These are phyloP conservation scores for Drosophila ohnishii DNA, from an alignment of 1,140 invertebrate genomes.

Conservation along the genomic window DNA sequence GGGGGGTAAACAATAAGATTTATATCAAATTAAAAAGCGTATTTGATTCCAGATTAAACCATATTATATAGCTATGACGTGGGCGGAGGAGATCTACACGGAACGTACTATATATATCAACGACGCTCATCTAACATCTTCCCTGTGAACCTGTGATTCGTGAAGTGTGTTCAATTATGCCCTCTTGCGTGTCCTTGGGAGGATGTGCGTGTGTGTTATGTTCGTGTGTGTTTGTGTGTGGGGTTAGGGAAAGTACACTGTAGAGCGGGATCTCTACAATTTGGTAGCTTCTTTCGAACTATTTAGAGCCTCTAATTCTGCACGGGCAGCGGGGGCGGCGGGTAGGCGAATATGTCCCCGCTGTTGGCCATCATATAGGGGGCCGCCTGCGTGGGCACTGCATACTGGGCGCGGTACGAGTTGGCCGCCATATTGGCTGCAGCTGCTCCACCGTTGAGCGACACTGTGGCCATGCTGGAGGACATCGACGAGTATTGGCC, in stretches of 20 bases:
- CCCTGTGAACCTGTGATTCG: slow-evolving; percentile 23
- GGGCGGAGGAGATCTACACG: slow-evolving; percentile 76
- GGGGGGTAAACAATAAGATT: slow-evolving; percentile 39
- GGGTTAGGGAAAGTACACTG: slow-evolving; percentile 58
- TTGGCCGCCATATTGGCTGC: slow-evolving; percentile 23
- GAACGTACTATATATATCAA: slow-evolving; percentile 42
- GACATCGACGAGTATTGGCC: slow-evolving; percentile 70
- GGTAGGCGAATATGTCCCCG: slow-evolving; percentile 68
- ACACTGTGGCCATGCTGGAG: slow-evolving; percentile 69
- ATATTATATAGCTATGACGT: slow-evolving; percentile 73
- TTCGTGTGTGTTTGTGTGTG: slow-evolving; percentile 22
- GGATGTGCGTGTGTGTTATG: slow-evolving; percentile 36
- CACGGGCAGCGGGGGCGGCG: slow-evolving; percentile 79
- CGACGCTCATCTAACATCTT: slow-evolving; percentile 37
- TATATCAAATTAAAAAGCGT: slow-evolving; percentile 68
- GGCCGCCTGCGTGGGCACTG: slow-evolving; percentile 65
- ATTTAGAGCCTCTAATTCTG: slow-evolving; percentile 68
- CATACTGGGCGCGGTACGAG: slow-evolving; percentile 55
- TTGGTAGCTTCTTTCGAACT: slow-evolving; percentile 56
- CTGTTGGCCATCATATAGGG: slow-evolving; percentile 69
- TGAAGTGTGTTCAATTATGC: slow-evolving; percentile 11
- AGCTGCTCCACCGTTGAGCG: slow-evolving; percentile 60
- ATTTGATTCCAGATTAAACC: slow-evolving; percentile 79
- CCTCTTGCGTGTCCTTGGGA: slow-evolving; percentile 19
- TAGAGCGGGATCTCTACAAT: slow-evolving; percentile 53